phyloP scores from a whole-genome alignment of 2,113 vertebrate genomes.

The Eulacestoma nigropectus region DNA sequence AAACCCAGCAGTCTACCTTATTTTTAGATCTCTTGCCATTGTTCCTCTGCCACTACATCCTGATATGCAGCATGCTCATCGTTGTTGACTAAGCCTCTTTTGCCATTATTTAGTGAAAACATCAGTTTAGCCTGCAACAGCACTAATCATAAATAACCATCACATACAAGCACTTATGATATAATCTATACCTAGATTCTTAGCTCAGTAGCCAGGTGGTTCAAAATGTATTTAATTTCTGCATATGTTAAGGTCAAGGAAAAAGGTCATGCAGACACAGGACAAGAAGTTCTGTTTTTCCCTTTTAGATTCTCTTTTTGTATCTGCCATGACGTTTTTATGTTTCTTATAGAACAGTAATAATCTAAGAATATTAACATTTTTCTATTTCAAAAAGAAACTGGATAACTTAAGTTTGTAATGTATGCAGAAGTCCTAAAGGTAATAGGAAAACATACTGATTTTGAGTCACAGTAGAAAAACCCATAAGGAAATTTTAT shows the following conservation, averaged over 20 bases:
- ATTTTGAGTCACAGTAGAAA: neutral
- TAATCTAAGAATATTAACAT: neutral
- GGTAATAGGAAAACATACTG: neutral
- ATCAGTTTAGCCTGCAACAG: neutral
- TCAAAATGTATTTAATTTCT: neutral
- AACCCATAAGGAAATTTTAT: neutral
- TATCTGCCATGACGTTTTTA: neutral
- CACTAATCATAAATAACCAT: neutral
- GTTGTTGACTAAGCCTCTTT: neutral
- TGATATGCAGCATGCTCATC: neutral
- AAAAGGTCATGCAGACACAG: neutral
- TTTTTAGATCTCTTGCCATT: neutral
- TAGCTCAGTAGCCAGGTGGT: neutral
- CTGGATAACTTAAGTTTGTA: neutral
- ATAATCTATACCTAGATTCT: neutral
- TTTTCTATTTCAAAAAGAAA: neutral
- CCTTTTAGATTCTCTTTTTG: neutral
- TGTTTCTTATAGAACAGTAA: neutral
- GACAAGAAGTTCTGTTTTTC: neutral
- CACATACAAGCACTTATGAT: neutral
- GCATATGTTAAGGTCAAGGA: neutral
- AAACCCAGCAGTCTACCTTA: neutral
- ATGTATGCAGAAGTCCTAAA: neutral
- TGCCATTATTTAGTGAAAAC: neutral
- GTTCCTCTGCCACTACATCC: neutral